A percentile compares a stretch with the other conserved stretches of the same genome.
These are phyloP conservation scores for Carassius gibelio DNA, from an alignment of 2,113 vertebrate genomes.

Conservation along the genomic window DNA sequence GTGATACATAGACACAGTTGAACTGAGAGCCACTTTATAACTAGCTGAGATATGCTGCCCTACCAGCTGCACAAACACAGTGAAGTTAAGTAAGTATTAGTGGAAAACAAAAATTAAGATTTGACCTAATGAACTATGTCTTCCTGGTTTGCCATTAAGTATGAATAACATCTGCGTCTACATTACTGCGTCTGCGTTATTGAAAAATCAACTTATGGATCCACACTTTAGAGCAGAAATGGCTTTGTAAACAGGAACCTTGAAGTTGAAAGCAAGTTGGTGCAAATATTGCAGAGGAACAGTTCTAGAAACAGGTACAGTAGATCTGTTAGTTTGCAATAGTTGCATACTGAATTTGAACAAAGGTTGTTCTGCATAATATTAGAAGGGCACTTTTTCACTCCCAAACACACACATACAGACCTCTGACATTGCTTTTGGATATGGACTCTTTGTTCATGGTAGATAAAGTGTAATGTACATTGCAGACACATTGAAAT, in stretches of 20 bases:
- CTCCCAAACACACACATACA: neutral
- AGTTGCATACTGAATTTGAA: neutral
- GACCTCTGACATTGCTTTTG: neutral
- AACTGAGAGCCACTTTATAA: neutral
- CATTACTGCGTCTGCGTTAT: neutral
- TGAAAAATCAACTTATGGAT: neutral
- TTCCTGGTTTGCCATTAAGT: neutral
- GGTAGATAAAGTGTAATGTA: neutral
- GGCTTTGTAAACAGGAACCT: neutral
- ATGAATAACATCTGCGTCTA: neutral
- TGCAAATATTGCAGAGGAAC: neutral
- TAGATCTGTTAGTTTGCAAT: neutral
- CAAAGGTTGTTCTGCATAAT: neutral
- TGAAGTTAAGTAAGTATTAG: neutral
- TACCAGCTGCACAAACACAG: neutral
- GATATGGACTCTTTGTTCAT: neutral
- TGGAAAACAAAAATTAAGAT: neutral
- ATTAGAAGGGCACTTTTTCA: neutral
- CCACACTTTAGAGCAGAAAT: neutral
- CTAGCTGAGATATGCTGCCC: neutral
- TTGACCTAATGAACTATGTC: neutral
- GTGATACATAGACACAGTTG: neutral
- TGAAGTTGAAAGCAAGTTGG: slow-evolving; percentile 1
- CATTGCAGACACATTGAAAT: neutral
- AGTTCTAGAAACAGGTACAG: neutral